Conservation (phyloP, 2,113 vertebrate genomes). For the Clarias macrocephalus region DNA sequence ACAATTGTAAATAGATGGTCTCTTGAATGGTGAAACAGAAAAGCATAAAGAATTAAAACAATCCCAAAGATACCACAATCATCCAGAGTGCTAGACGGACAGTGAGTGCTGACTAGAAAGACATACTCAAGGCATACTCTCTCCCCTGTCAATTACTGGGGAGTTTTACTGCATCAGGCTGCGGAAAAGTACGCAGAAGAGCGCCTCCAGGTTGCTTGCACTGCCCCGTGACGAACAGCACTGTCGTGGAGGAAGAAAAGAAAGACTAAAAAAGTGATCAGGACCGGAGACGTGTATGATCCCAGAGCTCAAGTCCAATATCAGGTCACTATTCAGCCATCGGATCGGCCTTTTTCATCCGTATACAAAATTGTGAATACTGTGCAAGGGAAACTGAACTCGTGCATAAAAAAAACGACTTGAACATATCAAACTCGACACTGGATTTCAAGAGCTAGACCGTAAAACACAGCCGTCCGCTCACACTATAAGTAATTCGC, state of each 20-base stretch:
- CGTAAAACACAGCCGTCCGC: background rate
- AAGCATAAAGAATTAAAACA: background rate
- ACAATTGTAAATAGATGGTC: background rate
- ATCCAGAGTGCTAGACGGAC: background rate
- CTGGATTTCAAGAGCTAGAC: background rate
- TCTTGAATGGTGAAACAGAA: background rate
- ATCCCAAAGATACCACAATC: background rate
- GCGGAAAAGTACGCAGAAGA: background rate
- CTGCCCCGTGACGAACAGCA: background rate
- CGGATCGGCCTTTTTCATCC: conserved; percentile 40
- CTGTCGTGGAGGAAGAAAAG: background rate
- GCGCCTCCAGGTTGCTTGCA: background rate
- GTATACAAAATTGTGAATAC: conserved; percentile 51
- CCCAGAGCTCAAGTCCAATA: conserved; percentile 35
- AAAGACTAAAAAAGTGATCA: background rate
- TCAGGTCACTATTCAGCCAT: conserved; percentile 45
- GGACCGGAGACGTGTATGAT: conserved; percentile 7
- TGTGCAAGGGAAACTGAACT: conserved; percentile 42
- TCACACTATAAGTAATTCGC: background rate
- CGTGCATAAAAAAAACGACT: conserved; percentile 40
- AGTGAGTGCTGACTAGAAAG: background rate
- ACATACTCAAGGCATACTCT: background rate
- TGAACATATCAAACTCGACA: conserved; percentile 52
- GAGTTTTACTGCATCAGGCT: too few species aligned
- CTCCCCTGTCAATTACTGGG: background rate